A percentile compares a stretch with the other conserved stretches of the same genome.
Evolutionary conservation across 2,888 invertebrate species (phyloP).

Genomic region (Lomographa bimaculata): DNA sequence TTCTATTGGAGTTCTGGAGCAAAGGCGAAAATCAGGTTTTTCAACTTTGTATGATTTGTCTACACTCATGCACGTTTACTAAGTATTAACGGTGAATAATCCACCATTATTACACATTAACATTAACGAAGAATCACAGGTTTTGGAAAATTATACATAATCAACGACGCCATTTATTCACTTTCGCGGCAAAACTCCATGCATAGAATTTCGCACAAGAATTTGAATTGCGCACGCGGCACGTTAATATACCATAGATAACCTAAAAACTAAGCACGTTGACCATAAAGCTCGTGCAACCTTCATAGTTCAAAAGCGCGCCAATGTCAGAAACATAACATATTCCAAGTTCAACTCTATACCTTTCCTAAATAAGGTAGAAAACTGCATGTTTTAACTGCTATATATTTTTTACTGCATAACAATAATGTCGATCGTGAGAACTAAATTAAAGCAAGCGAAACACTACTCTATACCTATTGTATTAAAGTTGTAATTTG

Average conservation of each 20-base stretch:
- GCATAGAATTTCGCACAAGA: too few relatives aligned
- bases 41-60: too few relatives aligned
- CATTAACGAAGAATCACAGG: too few relatives aligned
- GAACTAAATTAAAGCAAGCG: conserved; percentile 37
- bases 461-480: neutral
- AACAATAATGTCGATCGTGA: conserved; percentile 53
- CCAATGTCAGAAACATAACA: conserved; percentile 27
- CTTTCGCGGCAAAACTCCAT: too few relatives aligned
- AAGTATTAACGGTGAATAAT: too few relatives aligned
- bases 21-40: too few relatives aligned
- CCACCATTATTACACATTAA: too few relatives aligned
- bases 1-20: too few relatives aligned
- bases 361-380: neutral
- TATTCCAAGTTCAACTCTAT: conserved; percentile 25
- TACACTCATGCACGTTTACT: too few relatives aligned
- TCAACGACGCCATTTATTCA: too few relatives aligned
- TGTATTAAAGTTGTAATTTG: conserved; percentile 23
- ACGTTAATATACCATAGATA: conserved; percentile 10
- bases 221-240: too few relatives aligned
- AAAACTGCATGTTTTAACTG: conserved; percentile 7
- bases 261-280: conserved; percentile 28
- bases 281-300: conserved; percentile 33
- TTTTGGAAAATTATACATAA: too few relatives aligned
- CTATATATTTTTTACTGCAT: conserved; percentile 37
- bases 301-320: conserved; percentile 30